Percentiles rank a stretch among this genome's conserved stretches.
phyloP scores from a whole-genome alignment of 1,140 invertebrate genomes.

The Euura lappo region DNA sequence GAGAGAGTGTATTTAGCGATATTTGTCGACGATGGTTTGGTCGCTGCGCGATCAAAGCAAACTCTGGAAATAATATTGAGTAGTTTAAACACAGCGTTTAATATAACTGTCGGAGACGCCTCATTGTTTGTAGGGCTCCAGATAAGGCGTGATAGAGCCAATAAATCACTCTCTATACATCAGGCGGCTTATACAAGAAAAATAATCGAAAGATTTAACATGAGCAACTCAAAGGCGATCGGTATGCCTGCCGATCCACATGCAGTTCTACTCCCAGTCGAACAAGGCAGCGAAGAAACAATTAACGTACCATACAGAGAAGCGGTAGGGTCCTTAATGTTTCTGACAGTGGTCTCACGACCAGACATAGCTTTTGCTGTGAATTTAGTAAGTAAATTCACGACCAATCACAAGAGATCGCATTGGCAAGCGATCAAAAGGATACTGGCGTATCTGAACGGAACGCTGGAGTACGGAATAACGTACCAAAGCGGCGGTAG shows the following conservation, averaged over 20 bases:
- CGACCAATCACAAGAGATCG: conserved; percentile 24
- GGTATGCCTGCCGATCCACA: conserved; percentile 1
- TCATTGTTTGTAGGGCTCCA: neutral
- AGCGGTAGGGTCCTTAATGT: conserved; percentile 44
- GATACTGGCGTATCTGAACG: conserved; percentile 48
- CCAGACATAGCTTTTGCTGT: conserved; percentile 31
- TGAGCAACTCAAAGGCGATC: conserved; percentile 1
- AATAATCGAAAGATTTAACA: conserved; percentile 8
- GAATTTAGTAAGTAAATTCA: conserved; percentile 36
- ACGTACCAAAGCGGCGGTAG: conserved; percentile 26
- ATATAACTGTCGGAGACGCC: conserved; percentile 8
- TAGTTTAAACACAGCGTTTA: neutral
- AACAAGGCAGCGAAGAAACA: neutral
- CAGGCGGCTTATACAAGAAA: conserved; percentile 7
- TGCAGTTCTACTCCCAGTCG: neutral
- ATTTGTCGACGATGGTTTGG: conserved; percentile 23
- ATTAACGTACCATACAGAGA: conserved; percentile 33
- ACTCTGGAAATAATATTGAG: neutral
- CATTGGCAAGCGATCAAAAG: conserved; percentile 46
- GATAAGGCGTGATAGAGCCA: neutral
- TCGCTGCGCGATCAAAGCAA: conserved; percentile 4
- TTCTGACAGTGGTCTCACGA: conserved; percentile 35
- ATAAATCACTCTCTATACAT: neutral
- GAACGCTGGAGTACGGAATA: conserved; percentile 37
- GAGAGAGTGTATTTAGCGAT: conserved; percentile 8